Base-by-base conservation (phyloP, 2,113 vertebrate species). In the Ginglymostoma cirratum region DNA sequence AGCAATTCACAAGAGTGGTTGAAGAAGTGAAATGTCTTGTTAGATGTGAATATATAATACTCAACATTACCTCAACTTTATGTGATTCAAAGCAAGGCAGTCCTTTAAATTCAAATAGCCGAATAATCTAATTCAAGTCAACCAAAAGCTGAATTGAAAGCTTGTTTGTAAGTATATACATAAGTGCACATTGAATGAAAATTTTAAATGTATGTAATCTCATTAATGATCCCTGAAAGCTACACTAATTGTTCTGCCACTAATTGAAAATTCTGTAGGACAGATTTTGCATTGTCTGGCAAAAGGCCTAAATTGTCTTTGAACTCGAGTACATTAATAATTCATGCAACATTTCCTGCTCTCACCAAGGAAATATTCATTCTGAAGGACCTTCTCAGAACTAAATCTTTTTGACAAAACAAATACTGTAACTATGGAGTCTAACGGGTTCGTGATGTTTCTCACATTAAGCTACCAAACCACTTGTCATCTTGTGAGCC, bases 341-440 rank as follows among this genome's bases (percentile, higher is more conserved):
- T 95, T 72, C 69, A 95, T 52, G 94, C 45, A 95, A 52, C 27
- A 95, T 72, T 95, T 70, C 94, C 42, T 95, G 69, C 67, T 95
- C 27, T 52, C 94, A 95, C 42, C 94, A 76, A 52, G 38, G 94
- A 70, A 95, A 14, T 24, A 70, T 95, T 95, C 27, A 34, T 52
- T 52, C 66, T 95, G 42, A 72, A 95, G 8, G 69, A 95, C 94
- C 69, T 95, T 72, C n/a, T 72, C 69, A 3, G 27, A 72, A 72
- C 69, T 48, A 45, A 95, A 72, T 72, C 8, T 72, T 45, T 70
- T 95, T 95, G 67, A 90, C 87, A 61, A 61, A 94, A 5, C 45
- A 94, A 89, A 23, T 27, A 30, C 86, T 27, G 3, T 45, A 45
- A 45, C 66, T 34, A 72, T 95, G 42, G 45, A 92, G 45, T 14